phyloP scores from a whole-genome alignment of 2,113 vertebrate species.

The Petroica traversi region DNA sequence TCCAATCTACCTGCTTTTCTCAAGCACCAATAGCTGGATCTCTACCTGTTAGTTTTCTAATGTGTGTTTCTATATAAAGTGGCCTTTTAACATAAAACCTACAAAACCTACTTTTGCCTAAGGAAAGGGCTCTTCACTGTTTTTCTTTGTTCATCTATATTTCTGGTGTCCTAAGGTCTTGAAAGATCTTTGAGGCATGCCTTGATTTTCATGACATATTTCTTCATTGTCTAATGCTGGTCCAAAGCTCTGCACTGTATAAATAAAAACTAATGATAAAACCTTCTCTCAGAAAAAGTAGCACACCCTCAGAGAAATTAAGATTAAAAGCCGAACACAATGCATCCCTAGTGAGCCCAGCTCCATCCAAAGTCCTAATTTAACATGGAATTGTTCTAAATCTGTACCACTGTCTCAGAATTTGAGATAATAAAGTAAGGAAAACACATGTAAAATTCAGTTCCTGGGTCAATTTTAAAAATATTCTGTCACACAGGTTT shows the following conservation, averaged over 20 bases:
- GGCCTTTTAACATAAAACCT: not conserved
- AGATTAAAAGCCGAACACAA: not conserved
- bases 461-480: not conserved
- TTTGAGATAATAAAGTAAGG: not conserved
- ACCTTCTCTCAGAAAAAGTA: not conserved
- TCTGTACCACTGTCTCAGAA: not conserved
- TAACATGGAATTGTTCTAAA: not conserved
- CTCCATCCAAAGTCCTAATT: not conserved
- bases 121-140: not conserved
- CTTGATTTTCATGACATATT: not conserved
- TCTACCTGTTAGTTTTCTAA: not conserved
- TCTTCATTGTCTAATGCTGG: not conserved
- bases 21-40: not conserved
- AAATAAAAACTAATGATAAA: not conserved
- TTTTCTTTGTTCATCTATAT: not conserved
- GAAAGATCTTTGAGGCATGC: not conserved
- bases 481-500: not conserved
- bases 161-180: not conserved
- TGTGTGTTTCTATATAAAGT: not conserved
- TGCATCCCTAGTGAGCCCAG: not conserved
- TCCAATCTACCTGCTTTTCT: not conserved
- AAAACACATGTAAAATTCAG: not conserved
- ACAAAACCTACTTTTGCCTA: not conserved
- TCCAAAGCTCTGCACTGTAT: not conserved
- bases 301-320: not conserved